Conservation (phyloP, 2,113 vertebrate species). For the Danionella cerebrum region DNA sequence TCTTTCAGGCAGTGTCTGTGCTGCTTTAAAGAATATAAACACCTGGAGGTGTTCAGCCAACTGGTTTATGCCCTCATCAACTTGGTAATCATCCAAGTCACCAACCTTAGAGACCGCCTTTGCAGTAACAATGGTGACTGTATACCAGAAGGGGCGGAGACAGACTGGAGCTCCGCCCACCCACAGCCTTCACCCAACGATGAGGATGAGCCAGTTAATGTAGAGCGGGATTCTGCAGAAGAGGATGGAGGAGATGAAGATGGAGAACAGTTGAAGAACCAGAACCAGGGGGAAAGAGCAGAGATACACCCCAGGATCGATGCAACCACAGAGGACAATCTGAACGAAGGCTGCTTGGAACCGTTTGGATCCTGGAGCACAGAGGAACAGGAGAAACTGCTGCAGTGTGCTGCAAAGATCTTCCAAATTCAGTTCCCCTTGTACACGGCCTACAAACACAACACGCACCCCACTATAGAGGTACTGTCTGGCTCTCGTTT, state of each 20-base stretch:
- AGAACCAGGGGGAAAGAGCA: slow-evolving; percentile 49
- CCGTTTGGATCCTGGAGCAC: slow-evolving; percentile 84
- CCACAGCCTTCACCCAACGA: slow-evolving; percentile 62
- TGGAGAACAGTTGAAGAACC: slow-evolving; percentile 37
- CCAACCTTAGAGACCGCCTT: slow-evolving; percentile 61
- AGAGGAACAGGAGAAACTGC: slow-evolving; percentile 94
- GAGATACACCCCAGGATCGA: slow-evolving; percentile 51
- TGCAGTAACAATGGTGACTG: slow-evolving; percentile 70
- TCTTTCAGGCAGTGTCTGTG: slow-evolving; percentile 90
- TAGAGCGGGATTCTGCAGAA: slow-evolving; percentile 82
- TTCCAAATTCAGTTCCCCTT: slow-evolving; percentile 99
- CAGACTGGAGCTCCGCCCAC: slow-evolving; percentile 72
- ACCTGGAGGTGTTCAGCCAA: slow-evolving; percentile 98
- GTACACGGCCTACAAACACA: slow-evolving; percentile 99
- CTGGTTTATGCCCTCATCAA: slow-evolving; percentile 97
- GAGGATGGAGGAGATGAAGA: slow-evolving; percentile 68
- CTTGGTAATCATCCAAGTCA: slow-evolving; percentile 92
- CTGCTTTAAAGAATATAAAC: slow-evolving; percentile 99
- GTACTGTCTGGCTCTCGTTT: too few relatives aligned
- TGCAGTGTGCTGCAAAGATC: slow-evolving; percentile 96
- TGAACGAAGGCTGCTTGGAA: slow-evolving; percentile 68
- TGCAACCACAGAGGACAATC: slow-evolving; percentile 51
- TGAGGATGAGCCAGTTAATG: slow-evolving; percentile 80
- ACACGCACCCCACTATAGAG: slow-evolving; percentile 98
- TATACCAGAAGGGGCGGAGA: slow-evolving; percentile 56